A percentile compares a stretch with the other conserved stretches of the same genome.
Conservation (phyloP, 2,888 invertebrate genomes). For the Metallyticus violacea region DNA sequence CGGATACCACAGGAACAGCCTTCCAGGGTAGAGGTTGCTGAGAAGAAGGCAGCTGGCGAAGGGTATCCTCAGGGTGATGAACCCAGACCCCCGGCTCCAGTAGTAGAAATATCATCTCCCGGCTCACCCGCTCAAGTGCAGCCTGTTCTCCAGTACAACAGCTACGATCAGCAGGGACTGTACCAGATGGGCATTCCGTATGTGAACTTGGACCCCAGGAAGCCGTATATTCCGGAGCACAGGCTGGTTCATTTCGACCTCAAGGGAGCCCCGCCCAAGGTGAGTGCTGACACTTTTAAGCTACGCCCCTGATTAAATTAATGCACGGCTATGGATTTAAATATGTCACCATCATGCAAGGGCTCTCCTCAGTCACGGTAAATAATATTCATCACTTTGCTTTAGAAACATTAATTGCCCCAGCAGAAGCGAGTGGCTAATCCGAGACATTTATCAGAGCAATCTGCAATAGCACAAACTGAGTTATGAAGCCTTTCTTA, state of each 20-base stretch:
- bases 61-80: constrained; percentile 23
- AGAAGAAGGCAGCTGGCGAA: constrained; percentile 30
- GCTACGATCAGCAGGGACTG: constrained; percentile 31
- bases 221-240: constrained; percentile 51
- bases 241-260: constrained; percentile 68
- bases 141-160: constrained; percentile 18
- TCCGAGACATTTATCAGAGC: too few relatives aligned
- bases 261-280: constrained; percentile 72
- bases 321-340: too few relatives aligned
- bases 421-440: too few relatives aligned
- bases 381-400: too few relatives aligned
- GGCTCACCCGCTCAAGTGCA: background rate
- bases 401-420: too few relatives aligned
- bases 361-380: too few relatives aligned
- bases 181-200: constrained; percentile 48
- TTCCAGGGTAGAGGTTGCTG: constrained; percentile 44
- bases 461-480: too few relatives aligned
- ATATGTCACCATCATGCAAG: too few relatives aligned
- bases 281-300: constrained; percentile 37
- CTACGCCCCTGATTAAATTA: too few relatives aligned
- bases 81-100: constrained; percentile 40
- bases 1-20: constrained; percentile 41
- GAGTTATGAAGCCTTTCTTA: too few relatives aligned
- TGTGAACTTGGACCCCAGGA: constrained; percentile 45
- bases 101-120: background rate